Evolutionary conservation across 2,888 invertebrate species (phyloP).

Genomic region (Drosophila prostipennis): DNA sequence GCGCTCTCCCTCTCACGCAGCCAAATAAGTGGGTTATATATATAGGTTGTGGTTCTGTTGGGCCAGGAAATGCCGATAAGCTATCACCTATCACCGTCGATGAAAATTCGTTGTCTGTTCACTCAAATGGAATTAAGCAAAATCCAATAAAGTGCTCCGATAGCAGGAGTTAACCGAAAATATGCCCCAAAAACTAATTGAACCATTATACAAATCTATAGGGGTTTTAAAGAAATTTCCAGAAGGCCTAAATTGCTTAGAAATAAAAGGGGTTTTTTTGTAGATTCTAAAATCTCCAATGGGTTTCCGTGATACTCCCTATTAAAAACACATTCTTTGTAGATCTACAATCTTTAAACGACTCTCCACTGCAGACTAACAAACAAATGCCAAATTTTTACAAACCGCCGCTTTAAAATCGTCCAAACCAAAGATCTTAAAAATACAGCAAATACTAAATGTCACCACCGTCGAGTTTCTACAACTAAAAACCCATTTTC

Average conservation of each 20-base stretch:
- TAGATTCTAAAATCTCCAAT: too few species aligned
- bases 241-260: too few species aligned
- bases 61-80: slow-evolving; percentile 52
- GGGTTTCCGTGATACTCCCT: background rate
- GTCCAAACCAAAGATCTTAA: slow-evolving; percentile 44
- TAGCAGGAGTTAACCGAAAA: slow-evolving; percentile 8
- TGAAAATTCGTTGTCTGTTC: slow-evolving; percentile 51
- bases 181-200: background rate
- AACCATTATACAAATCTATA: background rate
- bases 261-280: too few species aligned
- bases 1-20: slow-evolving; percentile 47
- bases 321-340: background rate
- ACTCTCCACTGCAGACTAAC: slow-evolving; percentile 53
- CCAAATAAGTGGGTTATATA: slow-evolving; percentile 48
- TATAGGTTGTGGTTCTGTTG: slow-evolving; percentile 25
- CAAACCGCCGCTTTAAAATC: slow-evolving; percentile 42
- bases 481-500: slow-evolving; percentile 16
- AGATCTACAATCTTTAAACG: slow-evolving; percentile 42
- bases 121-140: slow-evolving; percentile 57
- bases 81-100: slow-evolving; percentile 66
- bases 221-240: background rate
- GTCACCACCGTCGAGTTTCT: slow-evolving; percentile 53
- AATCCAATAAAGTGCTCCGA: slow-evolving; percentile 55
- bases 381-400: slow-evolving; percentile 37
- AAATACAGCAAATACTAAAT: slow-evolving; percentile 14